Base-by-base conservation (phyloP, 2,888 invertebrate genomes). In the Seira ritae region DNA sequence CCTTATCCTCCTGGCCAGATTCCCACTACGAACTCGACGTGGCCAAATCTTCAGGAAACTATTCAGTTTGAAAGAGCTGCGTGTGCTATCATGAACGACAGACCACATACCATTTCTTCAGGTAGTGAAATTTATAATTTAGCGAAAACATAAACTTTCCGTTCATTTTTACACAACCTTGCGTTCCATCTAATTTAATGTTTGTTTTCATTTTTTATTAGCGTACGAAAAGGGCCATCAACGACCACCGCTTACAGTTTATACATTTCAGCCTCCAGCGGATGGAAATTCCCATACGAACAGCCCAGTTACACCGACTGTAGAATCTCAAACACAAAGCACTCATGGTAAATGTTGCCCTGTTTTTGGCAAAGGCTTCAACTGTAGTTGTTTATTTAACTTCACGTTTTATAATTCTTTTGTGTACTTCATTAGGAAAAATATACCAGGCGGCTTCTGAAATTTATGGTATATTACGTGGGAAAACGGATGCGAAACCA, bases 71-170 rank as follows among this genome's bases (percentile, higher is more conserved):
- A 95, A 89, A 91, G 95, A 66, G 94, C 95, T 46, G 94, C 95
- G 15, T 92, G 93, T 12, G 93, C 94, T 71, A 94, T 94, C 87
- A 94, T 96, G 91, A 94, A 94, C 80, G 96, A 96, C 87, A 92
- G 97, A 85, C 97, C 97, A 0, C 98, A 98, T 90, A 98, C 98
- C 67, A 98, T 98, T 90, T 97, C 97, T 3, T 95, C 97, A 86
- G 95, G 95, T 94, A 90, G n/a, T 20, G 6, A 15, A 24, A 31
- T 19, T 31, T 31, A 31, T 8, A 2, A 31, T 31, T 31, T 2
- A 31, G 8, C 31, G 8, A 31, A 31, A 31, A n/a, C n/a, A n/a
- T n/a, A n/a, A n/a, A n/a, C n/a, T n/a, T 42, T 42, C 8, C 12
- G 12, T 42, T 42, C 6, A 46, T 70, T 8, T 68, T 68, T 42